Evolutionary conservation across 2,888 invertebrate genomes (phyloP).

Genomic region (Volucella inanis): DNA sequence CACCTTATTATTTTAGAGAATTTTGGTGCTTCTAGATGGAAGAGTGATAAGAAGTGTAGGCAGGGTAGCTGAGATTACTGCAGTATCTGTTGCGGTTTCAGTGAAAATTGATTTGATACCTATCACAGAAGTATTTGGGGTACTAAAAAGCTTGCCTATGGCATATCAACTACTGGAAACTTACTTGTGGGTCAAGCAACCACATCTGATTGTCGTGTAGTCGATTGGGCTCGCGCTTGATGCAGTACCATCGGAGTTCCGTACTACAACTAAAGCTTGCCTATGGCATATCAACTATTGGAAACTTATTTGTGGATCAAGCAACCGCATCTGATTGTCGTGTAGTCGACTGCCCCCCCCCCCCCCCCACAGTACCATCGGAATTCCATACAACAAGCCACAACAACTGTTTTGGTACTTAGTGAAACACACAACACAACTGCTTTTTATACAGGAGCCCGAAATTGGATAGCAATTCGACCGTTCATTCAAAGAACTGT

Average conservation of each 20-base stretch:
- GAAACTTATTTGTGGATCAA: conserved; percentile 94
- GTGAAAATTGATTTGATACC: conserved; percentile 91
- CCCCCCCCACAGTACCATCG: conserved; percentile 88
- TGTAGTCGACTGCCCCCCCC: conserved; percentile 97
- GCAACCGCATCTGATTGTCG: conserved; percentile 96
- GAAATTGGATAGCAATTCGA: too few relatives aligned
- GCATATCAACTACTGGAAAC: conserved; percentile 91
- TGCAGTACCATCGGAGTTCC: conserved; percentile 93
- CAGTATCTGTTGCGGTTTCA: conserved; percentile 89
- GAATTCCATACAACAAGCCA: conserved; percentile 94
- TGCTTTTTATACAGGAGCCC: too few relatives aligned
- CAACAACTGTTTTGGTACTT: too few relatives aligned
- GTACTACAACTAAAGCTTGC: conserved; percentile 91
- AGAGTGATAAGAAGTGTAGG: conserved; percentile 92
- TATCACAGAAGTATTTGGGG: conserved; percentile 90
- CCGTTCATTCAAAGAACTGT: too few relatives aligned
- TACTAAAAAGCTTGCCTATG: conserved; percentile 90
- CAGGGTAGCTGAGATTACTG: conserved; percentile 86
- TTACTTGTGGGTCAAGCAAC: conserved; percentile 97
- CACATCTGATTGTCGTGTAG: conserved; percentile 95
- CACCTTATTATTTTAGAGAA: conserved; percentile 96
- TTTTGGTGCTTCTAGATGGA: conserved; percentile 93
- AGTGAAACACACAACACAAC: too few relatives aligned
- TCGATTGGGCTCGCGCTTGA: conserved; percentile 97
- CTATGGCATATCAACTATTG: conserved; percentile 91